A percentile compares a stretch with the other conserved stretches of the same genome.
phyloP scores from a whole-genome alignment of 2,888 invertebrate genomes.

The Didymodactylos carnosus region DNA sequence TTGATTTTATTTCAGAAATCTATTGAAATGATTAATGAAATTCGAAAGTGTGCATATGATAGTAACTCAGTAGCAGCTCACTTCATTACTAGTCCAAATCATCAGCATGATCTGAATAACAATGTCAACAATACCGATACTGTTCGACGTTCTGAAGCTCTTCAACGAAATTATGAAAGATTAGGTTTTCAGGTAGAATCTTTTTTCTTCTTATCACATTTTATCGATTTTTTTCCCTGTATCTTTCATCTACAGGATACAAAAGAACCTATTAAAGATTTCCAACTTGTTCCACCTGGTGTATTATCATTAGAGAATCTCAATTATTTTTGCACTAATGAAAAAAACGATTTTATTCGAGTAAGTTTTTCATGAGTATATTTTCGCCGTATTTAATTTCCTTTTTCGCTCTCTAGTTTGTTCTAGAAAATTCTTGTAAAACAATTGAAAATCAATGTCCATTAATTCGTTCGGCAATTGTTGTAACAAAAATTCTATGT shows the following conservation, averaged over 20 bases:
- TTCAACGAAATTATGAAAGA: background rate
- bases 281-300: background rate
- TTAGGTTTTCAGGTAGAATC: background rate
- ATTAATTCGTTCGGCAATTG: constrained; percentile 74
- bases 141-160: background rate
- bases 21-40: background rate
- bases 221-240: too few species aligned
- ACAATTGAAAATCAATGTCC: constrained; percentile 91
- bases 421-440: constrained; percentile 43
- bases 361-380: background rate
- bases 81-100: too few species aligned
- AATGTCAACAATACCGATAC: too few species aligned
- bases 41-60: background rate
- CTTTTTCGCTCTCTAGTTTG: constrained; percentile 24
- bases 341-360: background rate
- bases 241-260: background rate
- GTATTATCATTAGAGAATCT: background rate
- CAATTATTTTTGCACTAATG: background rate
- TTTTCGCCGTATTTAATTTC: too few species aligned
- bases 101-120: too few species aligned
- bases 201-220: too few species aligned
- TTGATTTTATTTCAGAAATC: background rate
- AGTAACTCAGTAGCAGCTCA: too few species aligned
- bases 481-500: constrained; percentile 66
- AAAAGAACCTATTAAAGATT: background rate